Percentiles rank a stretch among this genome's conserved stretches.
Evolutionary conservation across 2,888 invertebrate species (phyloP).

Genomic region (Hymenopus coronatus): DNA sequence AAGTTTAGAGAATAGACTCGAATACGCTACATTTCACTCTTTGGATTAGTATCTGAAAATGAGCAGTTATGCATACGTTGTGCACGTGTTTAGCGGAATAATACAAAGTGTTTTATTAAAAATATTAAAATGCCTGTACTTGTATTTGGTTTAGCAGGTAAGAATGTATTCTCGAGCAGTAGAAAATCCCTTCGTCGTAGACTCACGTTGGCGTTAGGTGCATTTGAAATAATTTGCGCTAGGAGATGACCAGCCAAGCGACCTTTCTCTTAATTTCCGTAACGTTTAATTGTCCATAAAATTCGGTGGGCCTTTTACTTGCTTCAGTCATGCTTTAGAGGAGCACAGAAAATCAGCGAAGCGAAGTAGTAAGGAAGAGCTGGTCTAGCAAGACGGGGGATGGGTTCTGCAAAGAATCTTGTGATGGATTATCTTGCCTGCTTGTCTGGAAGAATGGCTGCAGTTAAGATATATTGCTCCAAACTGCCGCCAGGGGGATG

Average conservation of each 20-base stretch:
- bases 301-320: not conserved
- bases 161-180: too few relatives aligned
- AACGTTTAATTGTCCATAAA: not conserved
- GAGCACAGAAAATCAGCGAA: not conserved
- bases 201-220: not conserved
- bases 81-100: too few relatives aligned
- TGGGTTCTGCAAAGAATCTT: constrained; percentile 5
- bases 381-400: not conserved
- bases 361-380: not conserved
- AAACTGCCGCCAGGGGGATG: constrained; percentile 19
- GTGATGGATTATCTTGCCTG: constrained; percentile 18
- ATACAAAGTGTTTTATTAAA: too few relatives aligned
- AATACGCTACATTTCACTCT: too few relatives aligned
- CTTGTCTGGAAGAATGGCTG: constrained; percentile 15
- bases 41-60: too few relatives aligned
- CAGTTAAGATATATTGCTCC: constrained; percentile 12
- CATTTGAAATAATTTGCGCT: not conserved
- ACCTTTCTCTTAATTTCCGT: not conserved
- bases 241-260: not conserved
- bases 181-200: too few relatives aligned
- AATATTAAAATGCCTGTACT: too few relatives aligned
- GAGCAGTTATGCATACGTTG: too few relatives aligned
- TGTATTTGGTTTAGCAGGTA: too few relatives aligned
- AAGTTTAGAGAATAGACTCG: too few relatives aligned
- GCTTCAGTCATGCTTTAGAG: not conserved